Evolutionary conservation across 1,140 invertebrate genomes (phyloP).

Genomic region (Bombus breviceps): DNA sequence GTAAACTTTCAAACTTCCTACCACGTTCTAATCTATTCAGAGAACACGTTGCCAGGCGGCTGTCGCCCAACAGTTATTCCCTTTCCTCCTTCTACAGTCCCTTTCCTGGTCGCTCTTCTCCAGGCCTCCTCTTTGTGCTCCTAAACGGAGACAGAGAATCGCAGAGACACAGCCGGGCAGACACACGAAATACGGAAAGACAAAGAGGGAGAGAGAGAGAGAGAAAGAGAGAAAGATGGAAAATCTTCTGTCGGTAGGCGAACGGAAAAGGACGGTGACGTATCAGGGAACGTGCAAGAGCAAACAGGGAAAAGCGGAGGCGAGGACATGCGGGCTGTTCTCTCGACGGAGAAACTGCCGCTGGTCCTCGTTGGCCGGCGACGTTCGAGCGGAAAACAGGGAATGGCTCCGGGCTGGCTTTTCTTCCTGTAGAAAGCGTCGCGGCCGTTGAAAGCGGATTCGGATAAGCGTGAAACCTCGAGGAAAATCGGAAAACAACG

Average conservation of each 20-base stretch:
- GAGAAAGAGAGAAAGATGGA: neutral
- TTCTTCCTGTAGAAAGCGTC: neutral
- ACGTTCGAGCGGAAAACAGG: conserved; percentile 6
- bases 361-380: neutral
- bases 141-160: neutral
- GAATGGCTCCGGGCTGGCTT: conserved; percentile 7
- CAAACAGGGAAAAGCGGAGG: neutral
- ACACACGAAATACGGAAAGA: neutral
- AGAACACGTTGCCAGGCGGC: neutral
- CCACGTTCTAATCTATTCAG: conserved; percentile 13
- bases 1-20: neutral
- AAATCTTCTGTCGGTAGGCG: too few relatives aligned
- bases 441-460: conserved; percentile 11
- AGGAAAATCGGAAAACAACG: conserved; percentile 35
- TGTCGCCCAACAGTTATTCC: neutral
- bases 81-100: neutral
- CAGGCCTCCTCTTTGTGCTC: neutral
- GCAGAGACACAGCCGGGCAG: neutral
- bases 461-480: conserved; percentile 43
- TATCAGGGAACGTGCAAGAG: neutral
- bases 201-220: neutral
- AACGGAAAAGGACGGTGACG: neutral
- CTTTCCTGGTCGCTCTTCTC: neutral
- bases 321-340: neutral
- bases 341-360: neutral